phyloP scores from a whole-genome alignment of 2,797 vertebrate species.

The Neomorphus geoffroyi region DNA sequence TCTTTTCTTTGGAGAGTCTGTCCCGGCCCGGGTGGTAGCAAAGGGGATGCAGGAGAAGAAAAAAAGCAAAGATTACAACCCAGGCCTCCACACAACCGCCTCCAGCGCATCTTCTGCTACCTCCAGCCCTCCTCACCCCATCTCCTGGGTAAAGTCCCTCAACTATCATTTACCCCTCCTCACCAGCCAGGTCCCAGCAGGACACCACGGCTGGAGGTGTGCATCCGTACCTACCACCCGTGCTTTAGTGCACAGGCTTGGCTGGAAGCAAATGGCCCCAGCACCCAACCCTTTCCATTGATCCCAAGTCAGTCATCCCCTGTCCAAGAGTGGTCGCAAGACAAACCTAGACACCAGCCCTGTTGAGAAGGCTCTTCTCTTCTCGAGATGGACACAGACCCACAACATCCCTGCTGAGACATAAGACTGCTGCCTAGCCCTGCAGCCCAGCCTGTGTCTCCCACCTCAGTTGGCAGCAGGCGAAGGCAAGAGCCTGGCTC shows the following conservation, averaged over 20 bases:
- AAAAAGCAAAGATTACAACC: neutral
- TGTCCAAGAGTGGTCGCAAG: rapidly evolving
- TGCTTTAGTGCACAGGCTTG: neutral
- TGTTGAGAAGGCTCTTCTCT: neutral
- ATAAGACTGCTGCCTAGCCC: rapidly evolving
- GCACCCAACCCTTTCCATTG: rapidly evolving
- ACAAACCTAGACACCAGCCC: neutral
- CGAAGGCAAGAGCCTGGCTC: neutral
- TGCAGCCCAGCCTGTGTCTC: neutral
- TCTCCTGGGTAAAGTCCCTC: neutral
- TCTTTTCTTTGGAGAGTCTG: slow-evolving; percentile 87
- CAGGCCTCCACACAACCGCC: rapidly evolving
- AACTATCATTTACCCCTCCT: neutral
- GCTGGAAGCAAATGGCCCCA: neutral
- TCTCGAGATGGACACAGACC: neutral
- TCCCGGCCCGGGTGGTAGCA: neutral
- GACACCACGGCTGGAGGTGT: neutral
- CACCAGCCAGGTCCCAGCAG: neutral
- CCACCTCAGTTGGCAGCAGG: rapidly evolving
- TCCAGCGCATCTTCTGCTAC: neutral
- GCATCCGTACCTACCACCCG: rapidly evolving
- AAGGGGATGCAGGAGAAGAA: neutral
- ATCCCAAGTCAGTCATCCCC: rapidly evolving
- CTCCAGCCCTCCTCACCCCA: neutral
- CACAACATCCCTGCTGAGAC: rapidly evolving